A percentile compares a stretch with the other conserved stretches of the same genome.
Conservation (phyloP, 2,797 vertebrate genomes). For the Tapera naevia region DNA sequence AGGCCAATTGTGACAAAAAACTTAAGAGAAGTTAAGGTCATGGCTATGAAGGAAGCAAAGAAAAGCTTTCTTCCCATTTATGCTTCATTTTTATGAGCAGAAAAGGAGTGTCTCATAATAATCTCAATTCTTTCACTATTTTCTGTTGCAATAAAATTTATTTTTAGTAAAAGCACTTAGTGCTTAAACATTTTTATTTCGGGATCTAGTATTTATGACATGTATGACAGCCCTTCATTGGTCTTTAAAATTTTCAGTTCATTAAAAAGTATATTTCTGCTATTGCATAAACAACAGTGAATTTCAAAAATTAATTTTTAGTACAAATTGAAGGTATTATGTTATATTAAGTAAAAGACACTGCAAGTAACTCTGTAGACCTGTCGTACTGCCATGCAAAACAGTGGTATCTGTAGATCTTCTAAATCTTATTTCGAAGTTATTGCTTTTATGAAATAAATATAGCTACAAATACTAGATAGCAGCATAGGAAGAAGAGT, state of each 20-base stretch:
- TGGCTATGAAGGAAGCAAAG: background rate
- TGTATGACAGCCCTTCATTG: background rate
- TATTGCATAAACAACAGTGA: slow-evolving; percentile 19
- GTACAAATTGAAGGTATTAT: background rate
- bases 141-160: background rate
- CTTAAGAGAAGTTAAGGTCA: background rate
- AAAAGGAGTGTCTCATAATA: background rate
- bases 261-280: slow-evolving; percentile 51
- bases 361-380: background rate
- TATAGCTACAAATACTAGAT: background rate
- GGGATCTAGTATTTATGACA: background rate
- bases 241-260: slow-evolving; percentile 30
- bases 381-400: background rate
- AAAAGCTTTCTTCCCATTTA: background rate
- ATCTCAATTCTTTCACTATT: background rate
- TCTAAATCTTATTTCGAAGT: background rate
- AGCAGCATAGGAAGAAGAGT: background rate
- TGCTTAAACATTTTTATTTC: slow-evolving; percentile 56
- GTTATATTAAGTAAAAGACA: background rate
- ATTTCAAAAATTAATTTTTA: background rate
- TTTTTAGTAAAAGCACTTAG: slow-evolving; percentile 32
- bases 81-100: background rate
- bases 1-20: background rate
- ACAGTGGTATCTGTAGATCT: background rate
- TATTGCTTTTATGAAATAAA: background rate